phyloP scores from a whole-genome alignment of 1,140 invertebrate species.

The Whitmania pigra region DNA sequence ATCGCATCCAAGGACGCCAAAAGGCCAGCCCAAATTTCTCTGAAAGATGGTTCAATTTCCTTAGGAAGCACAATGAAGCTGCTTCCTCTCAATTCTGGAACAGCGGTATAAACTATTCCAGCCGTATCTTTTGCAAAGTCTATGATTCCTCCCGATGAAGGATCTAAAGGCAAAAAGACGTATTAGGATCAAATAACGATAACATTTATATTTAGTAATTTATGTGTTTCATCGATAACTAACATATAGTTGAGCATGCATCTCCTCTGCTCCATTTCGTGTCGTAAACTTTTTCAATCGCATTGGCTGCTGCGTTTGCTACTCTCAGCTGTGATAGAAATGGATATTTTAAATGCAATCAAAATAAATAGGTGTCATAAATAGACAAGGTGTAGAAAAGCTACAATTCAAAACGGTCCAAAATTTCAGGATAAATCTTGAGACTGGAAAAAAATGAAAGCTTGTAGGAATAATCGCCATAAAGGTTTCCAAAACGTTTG shows the following conservation, averaged over 20 bases:
- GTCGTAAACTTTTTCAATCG: slow-evolving; percentile 13
- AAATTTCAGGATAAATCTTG: no score
- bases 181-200: no score
- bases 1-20: slow-evolving; percentile 10
- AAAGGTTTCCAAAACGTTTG: no score
- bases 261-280: slow-evolving; percentile 18
- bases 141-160: slow-evolving; percentile 14
- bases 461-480: no score
- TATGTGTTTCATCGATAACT: neutral
- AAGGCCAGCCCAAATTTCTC: slow-evolving; percentile 18
- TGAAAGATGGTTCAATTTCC: slow-evolving; percentile 14
- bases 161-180: slow-evolving; percentile 5
- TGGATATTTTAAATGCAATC: no score
- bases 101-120: slow-evolving; percentile 14
- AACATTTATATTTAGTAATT: no score
- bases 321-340: slow-evolving; percentile 8
- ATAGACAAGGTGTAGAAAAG: no score
- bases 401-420: no score
- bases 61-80: neutral
- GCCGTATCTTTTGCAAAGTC: slow-evolving; percentile 14
- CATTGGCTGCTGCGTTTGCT: slow-evolving; percentile 13
- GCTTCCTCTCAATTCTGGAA: slow-evolving; percentile 14
- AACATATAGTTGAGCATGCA: slow-evolving; percentile 21
- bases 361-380: no score
- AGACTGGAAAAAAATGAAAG: no score